Conservation (phyloP, 2,113 vertebrate species). For the Arenaria interpres region DNA sequence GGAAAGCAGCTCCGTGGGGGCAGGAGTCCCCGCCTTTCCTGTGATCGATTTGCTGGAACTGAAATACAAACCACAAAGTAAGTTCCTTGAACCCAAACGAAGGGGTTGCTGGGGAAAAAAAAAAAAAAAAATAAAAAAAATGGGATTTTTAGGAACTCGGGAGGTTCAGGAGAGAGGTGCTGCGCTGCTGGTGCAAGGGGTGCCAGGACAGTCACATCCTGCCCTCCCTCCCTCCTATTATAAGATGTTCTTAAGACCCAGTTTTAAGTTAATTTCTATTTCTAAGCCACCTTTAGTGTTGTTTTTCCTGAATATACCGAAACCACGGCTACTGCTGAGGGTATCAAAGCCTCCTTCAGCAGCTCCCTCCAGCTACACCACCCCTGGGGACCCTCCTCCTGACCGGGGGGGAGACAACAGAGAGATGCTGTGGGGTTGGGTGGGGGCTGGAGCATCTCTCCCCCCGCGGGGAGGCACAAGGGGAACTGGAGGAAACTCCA, state of each 20-base stretch:
- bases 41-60: fast-evolving
- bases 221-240: background rate
- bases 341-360: no score
- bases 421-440: background rate
- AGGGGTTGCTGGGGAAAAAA: background rate
- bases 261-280: background rate
- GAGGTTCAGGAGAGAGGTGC: background rate
- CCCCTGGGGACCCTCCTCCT: fast-evolving
- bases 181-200: background rate
- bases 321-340: fast-evolving
- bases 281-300: background rate
- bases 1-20: background rate
- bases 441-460: background rate
- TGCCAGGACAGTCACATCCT: background rate
- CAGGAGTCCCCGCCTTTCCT: fast-evolving
- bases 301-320: background rate
- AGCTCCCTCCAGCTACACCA: fast-evolving
- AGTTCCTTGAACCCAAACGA: fast-evolving
- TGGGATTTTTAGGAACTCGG: fast-evolving
- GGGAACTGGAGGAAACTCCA: background rate
- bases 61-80: fast-evolving
- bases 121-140: background rate
- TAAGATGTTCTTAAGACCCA: background rate
- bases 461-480: background rate
- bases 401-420: no score